A percentile compares a stretch with the other conserved stretches of the same genome.
phyloP scores from a whole-genome alignment of 2,113 vertebrate species.

The Tyrannus savana region DNA sequence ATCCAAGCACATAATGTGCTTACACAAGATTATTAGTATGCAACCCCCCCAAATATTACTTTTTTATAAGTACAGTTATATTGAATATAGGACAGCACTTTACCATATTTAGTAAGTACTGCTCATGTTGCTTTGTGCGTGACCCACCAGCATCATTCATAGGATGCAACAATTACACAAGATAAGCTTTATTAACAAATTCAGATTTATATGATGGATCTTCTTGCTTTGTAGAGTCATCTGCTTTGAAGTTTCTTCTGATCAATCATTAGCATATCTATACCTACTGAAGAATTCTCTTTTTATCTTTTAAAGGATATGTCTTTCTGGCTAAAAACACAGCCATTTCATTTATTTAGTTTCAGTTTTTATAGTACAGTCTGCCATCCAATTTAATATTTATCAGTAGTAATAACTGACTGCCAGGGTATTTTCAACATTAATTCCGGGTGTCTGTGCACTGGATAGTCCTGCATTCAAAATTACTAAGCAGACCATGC shows the following conservation, averaged over 20 bases:
- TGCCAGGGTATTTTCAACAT: constrained; percentile 48
- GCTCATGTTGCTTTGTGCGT: background rate
- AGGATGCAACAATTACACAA: background rate
- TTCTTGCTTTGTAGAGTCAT: background rate
- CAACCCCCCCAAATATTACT: background rate
- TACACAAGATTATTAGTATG: background rate
- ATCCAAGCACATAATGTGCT: background rate
- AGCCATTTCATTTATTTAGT: background rate
- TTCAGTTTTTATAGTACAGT: constrained; percentile 27
- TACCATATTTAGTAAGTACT: background rate
- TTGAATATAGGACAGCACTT: background rate
- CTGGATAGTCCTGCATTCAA: constrained; percentile 40
- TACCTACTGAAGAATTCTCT: constrained; percentile 3
- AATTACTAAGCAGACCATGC: constrained; percentile 58
- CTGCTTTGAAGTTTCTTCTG: constrained; percentile 41
- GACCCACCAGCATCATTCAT: background rate
- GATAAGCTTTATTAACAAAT: background rate
- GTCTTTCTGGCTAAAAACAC: constrained; percentile 1
- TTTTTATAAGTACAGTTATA: background rate
- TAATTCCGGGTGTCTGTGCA: constrained; percentile 51
- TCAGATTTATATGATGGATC: background rate
- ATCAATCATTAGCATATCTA: background rate
- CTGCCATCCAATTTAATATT: constrained; percentile 44
- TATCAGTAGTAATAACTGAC: constrained; percentile 32
- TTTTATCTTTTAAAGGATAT: background rate